These are phyloP conservation scores for Eudyptes chrysolophus DNA, from an alignment of 2,113 vertebrate genomes.

Conservation along the genomic window DNA sequence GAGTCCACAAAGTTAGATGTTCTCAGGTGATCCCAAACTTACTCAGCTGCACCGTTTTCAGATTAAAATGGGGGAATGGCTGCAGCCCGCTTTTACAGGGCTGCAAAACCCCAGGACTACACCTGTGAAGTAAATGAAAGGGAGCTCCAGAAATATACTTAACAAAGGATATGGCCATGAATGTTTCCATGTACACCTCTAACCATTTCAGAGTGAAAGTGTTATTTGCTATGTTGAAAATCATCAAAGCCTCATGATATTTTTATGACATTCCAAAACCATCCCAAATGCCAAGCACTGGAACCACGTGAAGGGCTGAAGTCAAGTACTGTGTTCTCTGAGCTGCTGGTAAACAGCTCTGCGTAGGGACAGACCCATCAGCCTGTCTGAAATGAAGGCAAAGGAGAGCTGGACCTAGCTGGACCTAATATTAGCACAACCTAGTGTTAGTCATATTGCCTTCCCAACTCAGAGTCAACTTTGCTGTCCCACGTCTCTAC, in stretches of 20 bases:
- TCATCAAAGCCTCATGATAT: background rate
- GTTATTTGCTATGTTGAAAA: background rate
- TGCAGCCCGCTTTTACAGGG: background rate
- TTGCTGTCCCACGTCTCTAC: background rate
- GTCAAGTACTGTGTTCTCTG: background rate
- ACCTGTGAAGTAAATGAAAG: background rate
- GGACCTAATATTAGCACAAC: background rate
- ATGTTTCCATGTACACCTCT: background rate
- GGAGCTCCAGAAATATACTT: background rate
- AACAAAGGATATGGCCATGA: background rate
- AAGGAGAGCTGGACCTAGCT: background rate
- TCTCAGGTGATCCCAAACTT: background rate
- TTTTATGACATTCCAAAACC: background rate
- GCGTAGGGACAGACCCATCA: rapidly evolving
- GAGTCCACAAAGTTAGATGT: background rate
- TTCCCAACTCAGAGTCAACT: background rate
- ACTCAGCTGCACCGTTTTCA: background rate
- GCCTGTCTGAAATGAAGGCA: background rate
- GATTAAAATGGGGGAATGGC: background rate
- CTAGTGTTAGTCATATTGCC: background rate
- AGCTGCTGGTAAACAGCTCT: background rate
- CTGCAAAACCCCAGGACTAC: background rate
- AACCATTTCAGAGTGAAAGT: background rate
- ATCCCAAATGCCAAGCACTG: background rate
- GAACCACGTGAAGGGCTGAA: background rate